Evolutionary conservation across 2,113 vertebrate genomes (phyloP).

Genomic region (Pomatostomus ruficeps): DNA sequence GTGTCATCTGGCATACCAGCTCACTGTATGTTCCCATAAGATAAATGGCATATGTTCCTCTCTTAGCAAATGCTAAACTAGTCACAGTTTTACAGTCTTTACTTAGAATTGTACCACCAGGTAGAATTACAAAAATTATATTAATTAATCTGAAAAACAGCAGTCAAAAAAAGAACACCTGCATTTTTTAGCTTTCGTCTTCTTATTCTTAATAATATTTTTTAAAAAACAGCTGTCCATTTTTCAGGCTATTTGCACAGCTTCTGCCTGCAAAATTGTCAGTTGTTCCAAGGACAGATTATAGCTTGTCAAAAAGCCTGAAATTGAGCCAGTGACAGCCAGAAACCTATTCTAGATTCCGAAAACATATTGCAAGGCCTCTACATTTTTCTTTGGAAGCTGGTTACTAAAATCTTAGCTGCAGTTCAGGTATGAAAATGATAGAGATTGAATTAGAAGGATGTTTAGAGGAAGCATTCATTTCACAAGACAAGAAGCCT

Average conservation of each 20-base stretch:
- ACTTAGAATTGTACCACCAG: background rate
- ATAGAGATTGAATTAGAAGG: background rate
- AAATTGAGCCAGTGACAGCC: slow-evolving; percentile 32
- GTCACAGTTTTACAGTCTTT: background rate
- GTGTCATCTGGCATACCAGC: background rate
- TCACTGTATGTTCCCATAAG: background rate
- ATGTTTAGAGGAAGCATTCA: background rate
- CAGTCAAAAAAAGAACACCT: background rate
- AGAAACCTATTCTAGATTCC: background rate
- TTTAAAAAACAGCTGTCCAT: background rate
- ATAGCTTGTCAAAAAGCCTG: slow-evolving; percentile 22
- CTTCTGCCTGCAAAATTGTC: background rate
- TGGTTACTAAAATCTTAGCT: background rate
- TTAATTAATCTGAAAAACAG: background rate
- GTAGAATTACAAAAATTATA: background rate
- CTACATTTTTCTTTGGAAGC: background rate
- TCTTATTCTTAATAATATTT: slow-evolving; percentile 1
- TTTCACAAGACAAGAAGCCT: background rate
- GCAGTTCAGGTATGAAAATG: background rate
- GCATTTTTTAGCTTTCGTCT: background rate
- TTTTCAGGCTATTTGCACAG: slow-evolving; percentile 6
- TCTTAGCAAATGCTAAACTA: background rate
- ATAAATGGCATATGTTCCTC: background rate
- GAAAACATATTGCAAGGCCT: background rate
- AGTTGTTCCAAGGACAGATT: slow-evolving; percentile 18